phyloP scores from a whole-genome alignment of 2,113 vertebrate genomes.

The Fulica atra region DNA sequence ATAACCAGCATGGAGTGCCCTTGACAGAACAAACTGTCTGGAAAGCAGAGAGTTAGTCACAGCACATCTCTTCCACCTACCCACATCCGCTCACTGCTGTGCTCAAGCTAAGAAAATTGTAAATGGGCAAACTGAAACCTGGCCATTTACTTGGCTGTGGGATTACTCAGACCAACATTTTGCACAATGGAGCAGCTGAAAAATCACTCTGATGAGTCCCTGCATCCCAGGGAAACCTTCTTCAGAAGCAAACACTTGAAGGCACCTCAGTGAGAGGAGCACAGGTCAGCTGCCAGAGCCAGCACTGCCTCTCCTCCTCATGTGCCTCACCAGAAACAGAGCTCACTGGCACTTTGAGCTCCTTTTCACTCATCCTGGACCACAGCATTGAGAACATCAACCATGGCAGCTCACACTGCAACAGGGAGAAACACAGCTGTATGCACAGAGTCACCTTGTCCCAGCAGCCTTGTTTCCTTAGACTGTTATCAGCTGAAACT shows the following conservation, averaged over 20 bases:
- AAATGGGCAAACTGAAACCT: neutral
- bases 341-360: neutral
- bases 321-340: accelerated
- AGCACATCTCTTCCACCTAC: neutral
- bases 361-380: neutral
- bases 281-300: neutral
- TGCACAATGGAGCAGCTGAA: neutral
- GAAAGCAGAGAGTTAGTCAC: neutral
- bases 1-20: neutral
- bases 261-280: neutral
- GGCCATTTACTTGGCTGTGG: neutral
- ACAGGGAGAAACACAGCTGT: neutral
- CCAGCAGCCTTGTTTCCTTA: neutral
- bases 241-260: neutral
- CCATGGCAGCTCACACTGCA: accelerated
- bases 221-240: neutral
- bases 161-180: neutral
- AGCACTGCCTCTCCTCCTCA: neutral
- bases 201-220: neutral
- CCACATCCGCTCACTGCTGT: neutral
- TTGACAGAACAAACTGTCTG: neutral
- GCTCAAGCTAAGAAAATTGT: neutral
- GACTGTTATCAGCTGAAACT: neutral
- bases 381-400: neutral
- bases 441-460: neutral